Conservation (phyloP, 2,888 invertebrate species). For the Andrena chrysosceles region DNA sequence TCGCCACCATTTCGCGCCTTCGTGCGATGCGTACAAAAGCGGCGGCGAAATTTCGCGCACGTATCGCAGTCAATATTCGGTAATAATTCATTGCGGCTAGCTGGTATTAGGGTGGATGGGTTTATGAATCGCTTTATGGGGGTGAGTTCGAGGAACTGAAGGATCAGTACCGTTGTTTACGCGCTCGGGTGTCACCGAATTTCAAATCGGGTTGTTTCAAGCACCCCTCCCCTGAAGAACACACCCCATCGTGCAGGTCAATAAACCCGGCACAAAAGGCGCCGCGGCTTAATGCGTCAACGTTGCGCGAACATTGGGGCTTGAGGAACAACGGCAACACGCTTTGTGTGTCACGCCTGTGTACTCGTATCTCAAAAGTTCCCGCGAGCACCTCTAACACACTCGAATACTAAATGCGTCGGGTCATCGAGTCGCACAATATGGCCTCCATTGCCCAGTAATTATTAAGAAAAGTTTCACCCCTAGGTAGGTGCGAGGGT, state of each 20-base stretch:
- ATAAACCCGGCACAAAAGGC: constrained; percentile 33
- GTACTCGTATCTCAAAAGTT: constrained; percentile 15
- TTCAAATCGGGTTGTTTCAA: constrained; percentile 6
- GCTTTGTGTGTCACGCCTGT: constrained; percentile 15
- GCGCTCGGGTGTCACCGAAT: background rate
- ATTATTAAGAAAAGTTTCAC: constrained; percentile 70
- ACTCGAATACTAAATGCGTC: constrained; percentile 60
- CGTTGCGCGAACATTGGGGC: constrained; percentile 21
- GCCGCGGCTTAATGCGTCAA: constrained; percentile 28
- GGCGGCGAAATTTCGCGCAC: constrained; percentile 24
- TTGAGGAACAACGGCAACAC: constrained; percentile 29
- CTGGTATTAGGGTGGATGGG: constrained; percentile 1
- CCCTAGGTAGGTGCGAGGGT: constrained; percentile 59
- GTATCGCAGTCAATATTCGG: constrained; percentile 39
- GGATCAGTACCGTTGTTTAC: constrained; percentile 38
- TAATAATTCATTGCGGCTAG: constrained; percentile 15
- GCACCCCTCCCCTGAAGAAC: background rate
- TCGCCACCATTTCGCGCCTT: constrained; percentile 45
- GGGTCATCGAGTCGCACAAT: constrained; percentile 62
- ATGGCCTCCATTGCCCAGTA: constrained; percentile 66
- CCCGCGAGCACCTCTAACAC: constrained; percentile 28
- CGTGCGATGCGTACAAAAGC: constrained; percentile 23
- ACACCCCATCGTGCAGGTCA: constrained; percentile 1
- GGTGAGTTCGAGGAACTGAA: constrained; percentile 37
- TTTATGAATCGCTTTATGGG: constrained; percentile 44